A percentile compares a stretch with the other conserved stretches of the same genome.
Conservation (phyloP, 1,140 invertebrate genomes). For the Homarus americanus region DNA sequence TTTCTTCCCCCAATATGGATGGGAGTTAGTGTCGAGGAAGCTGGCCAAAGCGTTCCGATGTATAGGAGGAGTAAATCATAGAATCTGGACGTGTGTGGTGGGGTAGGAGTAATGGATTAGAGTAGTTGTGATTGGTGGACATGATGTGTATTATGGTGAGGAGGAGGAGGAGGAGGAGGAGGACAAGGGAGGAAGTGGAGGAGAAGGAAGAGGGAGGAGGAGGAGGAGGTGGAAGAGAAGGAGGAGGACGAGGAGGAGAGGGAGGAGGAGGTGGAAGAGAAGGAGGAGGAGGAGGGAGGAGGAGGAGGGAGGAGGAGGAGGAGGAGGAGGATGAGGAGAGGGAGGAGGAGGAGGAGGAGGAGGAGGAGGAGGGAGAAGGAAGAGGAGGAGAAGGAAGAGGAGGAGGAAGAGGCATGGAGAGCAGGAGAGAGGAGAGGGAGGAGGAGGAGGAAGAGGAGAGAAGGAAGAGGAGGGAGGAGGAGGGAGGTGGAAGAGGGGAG, state of each 20-base stretch:
- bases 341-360: not conserved
- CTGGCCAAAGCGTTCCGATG: not conserved
- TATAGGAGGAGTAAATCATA: not conserved
- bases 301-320: too few relatives aligned
- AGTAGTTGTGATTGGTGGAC: slow-evolving; percentile 48
- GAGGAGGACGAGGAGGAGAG: too few relatives aligned
- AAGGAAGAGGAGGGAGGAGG: not conserved
- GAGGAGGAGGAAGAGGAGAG: not conserved
- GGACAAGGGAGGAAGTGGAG: too few relatives aligned
- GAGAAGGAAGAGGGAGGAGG: too few relatives aligned
- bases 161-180: not conserved
- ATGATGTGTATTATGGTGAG: slow-evolving; percentile 36
- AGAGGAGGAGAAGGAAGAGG: not conserved
- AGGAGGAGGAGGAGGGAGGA: too few relatives aligned
- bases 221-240: too few relatives aligned
- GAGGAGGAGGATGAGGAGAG: not conserved
- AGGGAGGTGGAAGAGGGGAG: not conserved
- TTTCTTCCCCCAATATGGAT: too few relatives aligned
- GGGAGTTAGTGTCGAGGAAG: too few relatives aligned
- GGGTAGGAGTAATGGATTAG: slow-evolving; percentile 34
- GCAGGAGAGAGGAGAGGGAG: not conserved
- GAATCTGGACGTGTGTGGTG: not conserved
- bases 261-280: too few relatives aligned
- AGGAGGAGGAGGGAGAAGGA: not conserved
- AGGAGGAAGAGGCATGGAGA: not conserved